Base-by-base conservation (phyloP, 2,888 invertebrate species). In the Choreutis nemorana region DNA sequence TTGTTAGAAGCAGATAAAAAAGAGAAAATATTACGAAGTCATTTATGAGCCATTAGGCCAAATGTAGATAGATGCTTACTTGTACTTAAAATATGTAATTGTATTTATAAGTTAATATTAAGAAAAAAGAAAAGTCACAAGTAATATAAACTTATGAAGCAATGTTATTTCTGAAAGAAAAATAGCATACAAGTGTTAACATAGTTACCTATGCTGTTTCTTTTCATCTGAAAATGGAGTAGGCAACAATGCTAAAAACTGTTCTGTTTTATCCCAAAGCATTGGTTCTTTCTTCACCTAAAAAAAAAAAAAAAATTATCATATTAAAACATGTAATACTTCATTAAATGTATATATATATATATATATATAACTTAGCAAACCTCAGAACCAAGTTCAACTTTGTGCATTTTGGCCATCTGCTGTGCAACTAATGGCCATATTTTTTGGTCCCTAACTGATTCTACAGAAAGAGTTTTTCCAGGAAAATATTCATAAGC, bases 401-500 rank as follows among this genome's bases (percentile, higher is more conserved):
- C 83, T 61, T 87, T 84, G 65, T 94, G 91, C 81, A 97, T 85
- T 54, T 84, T 83, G 8, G 90, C 95, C 89, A 97, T 87, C 54
- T 88, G 86, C 43, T 72, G 80, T 0, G 95, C 94, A 8, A 97
- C 85, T 36, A 91, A 66, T 18, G 81, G 78, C 79, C 88, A 91
- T 41, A 94, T 82, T 42, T 82, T 75, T 6, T 83, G 82, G 39
- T 84, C 62, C 29, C 80, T 62, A 4, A 91, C 88, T 37, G 82
- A 83, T 23, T 85, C 81, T 10, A 81, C 66, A 36, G 83, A 87
- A 11, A 94, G 67, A n/a, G 90, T 90, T 34, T 81, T 81, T 25
- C 98, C 98, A 39, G 90, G 89, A 39, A 89, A 84, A 61, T 85
- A 93, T 62, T 93, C 89, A 64, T 97, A 98, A 22, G 90, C 91